Conservation (phyloP, 1,140 invertebrate genomes). For the Cheumatopsyche charites region DNA sequence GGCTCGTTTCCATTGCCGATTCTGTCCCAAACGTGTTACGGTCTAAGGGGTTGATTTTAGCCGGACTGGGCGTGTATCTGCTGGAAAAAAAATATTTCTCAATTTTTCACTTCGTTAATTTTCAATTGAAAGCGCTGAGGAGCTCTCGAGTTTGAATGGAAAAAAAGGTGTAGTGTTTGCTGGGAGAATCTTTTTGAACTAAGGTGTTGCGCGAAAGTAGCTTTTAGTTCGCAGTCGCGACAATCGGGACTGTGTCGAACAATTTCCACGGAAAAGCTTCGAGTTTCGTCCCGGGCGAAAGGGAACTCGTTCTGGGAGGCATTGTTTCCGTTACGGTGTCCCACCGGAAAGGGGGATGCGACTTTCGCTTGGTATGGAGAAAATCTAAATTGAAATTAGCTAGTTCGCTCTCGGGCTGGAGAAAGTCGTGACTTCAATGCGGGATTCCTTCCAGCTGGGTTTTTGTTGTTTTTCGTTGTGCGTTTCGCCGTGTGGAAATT, state of each 20-base stretch:
- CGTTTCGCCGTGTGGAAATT: too few relatives aligned
- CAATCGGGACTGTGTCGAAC: too few relatives aligned
- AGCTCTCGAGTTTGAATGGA: too few relatives aligned
- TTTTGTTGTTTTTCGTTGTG: too few relatives aligned
- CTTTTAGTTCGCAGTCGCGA: too few relatives aligned
- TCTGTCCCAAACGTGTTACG: neutral
- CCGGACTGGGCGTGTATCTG: neutral
- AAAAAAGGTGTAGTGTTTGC: too few relatives aligned
- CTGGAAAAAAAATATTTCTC: neutral
- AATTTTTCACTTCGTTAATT: too few relatives aligned
- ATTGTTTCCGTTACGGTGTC: neutral
- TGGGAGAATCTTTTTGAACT: too few relatives aligned
- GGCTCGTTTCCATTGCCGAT: neutral
- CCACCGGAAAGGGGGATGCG: neutral
- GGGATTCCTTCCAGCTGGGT: neutral
- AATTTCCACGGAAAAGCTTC: too few relatives aligned
- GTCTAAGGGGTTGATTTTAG: neutral
- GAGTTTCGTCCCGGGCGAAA: too few relatives aligned
- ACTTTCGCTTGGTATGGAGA: slow-evolving; percentile 1
- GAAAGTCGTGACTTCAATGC: slow-evolving; percentile 4
- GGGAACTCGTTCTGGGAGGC: neutral
- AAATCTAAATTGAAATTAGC: slow-evolving; percentile 20
- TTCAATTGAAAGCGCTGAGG: too few relatives aligned
- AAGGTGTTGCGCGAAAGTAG: too few relatives aligned
- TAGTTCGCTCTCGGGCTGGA: neutral